Conservation (phyloP, 2,888 invertebrate genomes). For the Caenorhabditis angaria region DNA sequence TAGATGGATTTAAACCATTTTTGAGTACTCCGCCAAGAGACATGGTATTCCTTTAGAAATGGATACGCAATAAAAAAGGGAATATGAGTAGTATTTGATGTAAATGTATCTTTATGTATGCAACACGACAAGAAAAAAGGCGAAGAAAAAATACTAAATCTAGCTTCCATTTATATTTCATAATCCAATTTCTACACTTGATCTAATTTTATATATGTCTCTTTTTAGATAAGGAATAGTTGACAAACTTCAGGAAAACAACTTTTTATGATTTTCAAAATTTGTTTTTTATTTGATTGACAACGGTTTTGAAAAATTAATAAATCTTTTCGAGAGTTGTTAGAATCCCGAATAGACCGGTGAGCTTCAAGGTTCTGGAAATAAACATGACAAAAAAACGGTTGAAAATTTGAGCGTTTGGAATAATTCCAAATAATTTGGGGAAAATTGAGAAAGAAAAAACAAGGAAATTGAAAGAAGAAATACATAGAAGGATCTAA, state of each 20-base stretch:
- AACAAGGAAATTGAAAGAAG: not conserved
- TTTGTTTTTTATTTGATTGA: not conserved
- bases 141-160: too few relatives aligned
- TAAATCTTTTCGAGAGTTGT: too few relatives aligned
- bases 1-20: not conserved
- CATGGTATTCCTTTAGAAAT: not conserved
- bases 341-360: too few relatives aligned
- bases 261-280: not conserved
- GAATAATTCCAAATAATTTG: too few relatives aligned
- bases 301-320: not conserved
- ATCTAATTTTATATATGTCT: not conserved
- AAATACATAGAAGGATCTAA: not conserved
- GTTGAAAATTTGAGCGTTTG: too few relatives aligned
- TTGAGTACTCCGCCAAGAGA: not conserved
- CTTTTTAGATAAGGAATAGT: not conserved
- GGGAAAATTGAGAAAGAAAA: not conserved
- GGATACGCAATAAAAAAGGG: not conserved
- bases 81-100: not conserved
- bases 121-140: not conserved
- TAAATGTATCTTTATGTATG: slow-evolving; percentile 4
- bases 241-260: not conserved
- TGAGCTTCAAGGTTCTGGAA: too few relatives aligned
- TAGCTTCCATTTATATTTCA: not conserved
- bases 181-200: slow-evolving; percentile 2
- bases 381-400: not conserved